phyloP scores from a whole-genome alignment of 2,113 vertebrate species.

The Typhlomys cinereus region DNA sequence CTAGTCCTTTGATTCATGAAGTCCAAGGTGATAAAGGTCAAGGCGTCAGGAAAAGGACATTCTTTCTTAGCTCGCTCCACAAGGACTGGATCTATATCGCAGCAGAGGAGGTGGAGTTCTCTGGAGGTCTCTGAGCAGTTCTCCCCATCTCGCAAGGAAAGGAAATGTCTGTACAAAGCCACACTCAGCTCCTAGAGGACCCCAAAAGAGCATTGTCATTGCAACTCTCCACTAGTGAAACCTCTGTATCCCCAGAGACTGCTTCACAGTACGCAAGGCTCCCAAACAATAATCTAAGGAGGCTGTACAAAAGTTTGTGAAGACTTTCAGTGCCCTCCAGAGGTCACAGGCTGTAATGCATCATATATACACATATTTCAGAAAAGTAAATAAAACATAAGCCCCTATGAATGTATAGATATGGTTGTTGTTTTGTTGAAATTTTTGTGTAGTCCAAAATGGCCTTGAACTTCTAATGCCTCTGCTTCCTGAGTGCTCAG shows the following conservation, averaged over 20 bases:
- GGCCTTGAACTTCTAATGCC: neutral
- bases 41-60: slow-evolving; percentile 88
- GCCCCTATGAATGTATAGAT: too few species aligned
- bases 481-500: neutral
- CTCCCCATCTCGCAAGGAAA: slow-evolving; percentile 68
- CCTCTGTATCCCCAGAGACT: neutral
- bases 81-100: slow-evolving; percentile 91
- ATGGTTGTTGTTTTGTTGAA: too few species aligned
- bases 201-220: slow-evolving; percentile 75
- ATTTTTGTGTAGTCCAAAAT: neutral
- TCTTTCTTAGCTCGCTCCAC: slow-evolving; percentile 87
- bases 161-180: slow-evolving; percentile 92
- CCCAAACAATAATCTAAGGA: neutral
- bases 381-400: too few species aligned
- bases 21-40: slow-evolving; percentile 91
- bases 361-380: too few species aligned
- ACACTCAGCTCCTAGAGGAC: slow-evolving; percentile 91
- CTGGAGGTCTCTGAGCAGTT: slow-evolving; percentile 34
- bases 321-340: slow-evolving; percentile 51
- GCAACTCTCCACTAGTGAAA: slow-evolving; percentile 44
- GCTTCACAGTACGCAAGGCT: neutral
- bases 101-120: slow-evolving; percentile 89
- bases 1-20: slow-evolving; percentile 85
- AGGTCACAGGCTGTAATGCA: slow-evolving; percentile 40
- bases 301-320: neutral